Evolutionary conservation across 2,113 vertebrate genomes (phyloP), one percentile per base, ranked within the genome.

Genomic region (Oryzias woworae): DNA sequence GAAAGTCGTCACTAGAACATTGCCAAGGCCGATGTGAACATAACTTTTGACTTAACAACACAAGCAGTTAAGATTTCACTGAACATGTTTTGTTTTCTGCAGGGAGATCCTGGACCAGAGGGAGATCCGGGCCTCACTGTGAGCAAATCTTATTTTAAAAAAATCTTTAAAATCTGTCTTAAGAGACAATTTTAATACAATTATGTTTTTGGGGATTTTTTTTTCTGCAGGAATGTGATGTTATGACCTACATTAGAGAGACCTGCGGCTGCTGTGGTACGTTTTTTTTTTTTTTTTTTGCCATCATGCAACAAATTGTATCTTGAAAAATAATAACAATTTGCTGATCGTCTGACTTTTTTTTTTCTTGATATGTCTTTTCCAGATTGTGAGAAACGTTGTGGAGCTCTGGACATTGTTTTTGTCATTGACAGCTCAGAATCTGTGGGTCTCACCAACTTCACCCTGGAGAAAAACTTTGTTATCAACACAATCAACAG

Each of bases 351-450:
- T 17, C 4, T 16, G 7, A 66, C 17, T 3, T 26, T 42, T 77
- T 23, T n/a, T n/a, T 73, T 10, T 66, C 3, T 18, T 4, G 45
- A 1, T 69, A 50, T 24, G 8, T 73, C 66, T 70, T 66, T 49
- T 63, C 17, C 85, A 93, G 97, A 99, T 83, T 99, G 97, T n/a
- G 97, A 98, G 91, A 99, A 98, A 88, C 92, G 89, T 22, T 99
- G 97, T 0, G 96, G 97, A 0, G 92, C 97, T 46, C 74, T 97
- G 93, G 97, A 99, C 73, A 97, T 99, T 65, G 95, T 99, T 67
- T 99, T 99, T 14, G 95, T 99, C 81, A 98, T 99, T 50, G 97
- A 99, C 91, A 99, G 97, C 86, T 99, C 97, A 0, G 97, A 99
- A 86, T 99, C 97, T 50, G 98, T 99, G 0, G 97, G 97, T 50